A percentile compares a stretch with the other conserved stretches of the same genome.
These are phyloP conservation scores for Cheirogaleus major DNA, from an alignment of 2,797 vertebrate species.

Conservation along the genomic window DNA sequence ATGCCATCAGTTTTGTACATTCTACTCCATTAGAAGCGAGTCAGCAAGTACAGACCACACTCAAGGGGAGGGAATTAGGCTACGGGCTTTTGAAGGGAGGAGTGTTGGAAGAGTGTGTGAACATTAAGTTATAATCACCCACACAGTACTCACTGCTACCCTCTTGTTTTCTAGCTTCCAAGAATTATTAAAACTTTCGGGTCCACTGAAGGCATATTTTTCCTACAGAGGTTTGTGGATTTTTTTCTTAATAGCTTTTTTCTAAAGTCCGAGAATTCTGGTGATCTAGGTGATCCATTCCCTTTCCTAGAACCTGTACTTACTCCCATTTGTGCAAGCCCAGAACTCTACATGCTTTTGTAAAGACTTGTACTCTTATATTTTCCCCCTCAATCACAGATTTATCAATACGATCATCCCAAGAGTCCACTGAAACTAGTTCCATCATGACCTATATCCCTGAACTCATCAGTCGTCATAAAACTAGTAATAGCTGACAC, in stretches of 20 bases:
- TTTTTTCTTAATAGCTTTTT: not conserved
- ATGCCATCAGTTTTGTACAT: not conserved
- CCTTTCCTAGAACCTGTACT: not conserved
- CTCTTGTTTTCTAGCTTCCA: not conserved
- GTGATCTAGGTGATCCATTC: not conserved
- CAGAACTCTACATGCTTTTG: not conserved
- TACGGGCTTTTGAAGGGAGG: not conserved
- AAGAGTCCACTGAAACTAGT: not conserved
- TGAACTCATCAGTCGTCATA: not conserved
- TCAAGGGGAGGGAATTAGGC: not conserved
- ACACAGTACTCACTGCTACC: not conserved
- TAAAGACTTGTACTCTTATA: not conserved
- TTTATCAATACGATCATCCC: not conserved
- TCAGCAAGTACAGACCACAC: not conserved
- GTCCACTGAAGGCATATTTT: not conserved
- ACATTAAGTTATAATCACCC: not conserved
- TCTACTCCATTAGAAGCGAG: not conserved
- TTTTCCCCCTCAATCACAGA: not conserved
- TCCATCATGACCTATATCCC: not conserved
- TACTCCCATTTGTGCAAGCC: not conserved
- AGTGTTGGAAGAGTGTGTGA: not conserved
- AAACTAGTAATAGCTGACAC: not conserved
- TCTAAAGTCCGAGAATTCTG: constrained; percentile 8
- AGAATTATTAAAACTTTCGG: not conserved
- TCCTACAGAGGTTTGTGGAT: not conserved